Evolutionary conservation across 2,797 vertebrate species (phyloP), one percentile per base, ranked within the genome.

Genomic region (Enteromius radiatus): DNA sequence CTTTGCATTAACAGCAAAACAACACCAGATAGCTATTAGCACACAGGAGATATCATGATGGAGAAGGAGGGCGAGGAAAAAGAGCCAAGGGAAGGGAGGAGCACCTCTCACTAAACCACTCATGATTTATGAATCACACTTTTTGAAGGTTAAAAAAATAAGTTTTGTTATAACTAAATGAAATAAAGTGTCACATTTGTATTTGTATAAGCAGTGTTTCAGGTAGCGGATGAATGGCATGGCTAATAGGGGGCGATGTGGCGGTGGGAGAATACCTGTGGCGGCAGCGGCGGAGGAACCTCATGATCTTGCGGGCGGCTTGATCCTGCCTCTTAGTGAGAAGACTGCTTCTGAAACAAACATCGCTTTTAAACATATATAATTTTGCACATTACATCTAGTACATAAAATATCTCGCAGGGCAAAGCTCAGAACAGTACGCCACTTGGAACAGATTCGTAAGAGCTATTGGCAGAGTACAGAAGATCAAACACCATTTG

Each of bases 11-110:
- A 97, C 95, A 96, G 97, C 96, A 97, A 99, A 98, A 99, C 96
- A 98, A 99, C 95, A 98, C 96, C 98, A 98, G 94, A 99, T 93
- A 98, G 96, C 97, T 97, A 98, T 99, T 99, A 99, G 97, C 97
- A 98, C 89, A 96, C 92, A 93, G 95, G 92, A 94, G 90, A 94
- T 92, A 94, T 92, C 91, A 92, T 91, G 92, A 88, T 86, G 90
- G 90, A 89, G 80, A 64, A 64, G 83, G 75, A 80, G 76, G 63
- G 71, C 43, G 28, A 49, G 1, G 56, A 63, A 68, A 80, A 38
- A n/a, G 89, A 63, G 88, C 84, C 65, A 75, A 87, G 87, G 88
- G 85, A 82, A 85, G 88, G 91, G 88, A 87, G 90, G 88, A 49
- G 69, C 56, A 81, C 69, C 80, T 56, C 81, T 84, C 49, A 67